Evolutionary conservation across 2,888 invertebrate species (phyloP), one percentile per base, ranked within the genome.

Genomic region (Nomada ferruginata): DNA sequence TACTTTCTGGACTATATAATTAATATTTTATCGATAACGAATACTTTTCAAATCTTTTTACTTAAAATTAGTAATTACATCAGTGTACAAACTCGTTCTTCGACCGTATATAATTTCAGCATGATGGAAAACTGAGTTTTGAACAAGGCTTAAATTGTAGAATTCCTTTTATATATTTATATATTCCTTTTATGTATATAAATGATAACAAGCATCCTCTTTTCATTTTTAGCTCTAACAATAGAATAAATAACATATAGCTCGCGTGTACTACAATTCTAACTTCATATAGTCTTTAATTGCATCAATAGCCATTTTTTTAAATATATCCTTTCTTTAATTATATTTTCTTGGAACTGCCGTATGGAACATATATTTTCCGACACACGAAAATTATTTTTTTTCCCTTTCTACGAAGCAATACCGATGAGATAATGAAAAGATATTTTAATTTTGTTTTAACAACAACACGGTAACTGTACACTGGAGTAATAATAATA

Each of bases 51-150:
- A 75, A 69, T 42, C 4, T 52, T 79, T 20, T 59, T 70, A 44
- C 26, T 65, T 80, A 29, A 80, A 57, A 84, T 82, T 89, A 89
- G 79, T 85, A 88, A 86, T 74, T 83, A 79, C 75, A 87, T 89
- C 90, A 91, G 89, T 87, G 88, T 91, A 91, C 90, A 92, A 89
- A 85, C 76, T 64, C 59, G 29, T 57, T 70, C 42, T 61, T 65
- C 50, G 50, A n/a, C 20, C n/a, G 57, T 53, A 57, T 42, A 11
- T 42, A n/a, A 60, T 61, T 42, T 71, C 20, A 68, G 50, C 42
- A 44, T 44, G 47, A 52, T 59, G 61, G 61, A 64, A 64, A 69
- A 75, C 59, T 52, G 29, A 72, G 44, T 70, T 66, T 80, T 10
- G 55, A 82, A 79, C 80, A 75, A 65, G 64, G 70, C 75, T 44